phyloP scores from a whole-genome alignment of 2,888 invertebrate species.

The Mesochorus sp. region DNA sequence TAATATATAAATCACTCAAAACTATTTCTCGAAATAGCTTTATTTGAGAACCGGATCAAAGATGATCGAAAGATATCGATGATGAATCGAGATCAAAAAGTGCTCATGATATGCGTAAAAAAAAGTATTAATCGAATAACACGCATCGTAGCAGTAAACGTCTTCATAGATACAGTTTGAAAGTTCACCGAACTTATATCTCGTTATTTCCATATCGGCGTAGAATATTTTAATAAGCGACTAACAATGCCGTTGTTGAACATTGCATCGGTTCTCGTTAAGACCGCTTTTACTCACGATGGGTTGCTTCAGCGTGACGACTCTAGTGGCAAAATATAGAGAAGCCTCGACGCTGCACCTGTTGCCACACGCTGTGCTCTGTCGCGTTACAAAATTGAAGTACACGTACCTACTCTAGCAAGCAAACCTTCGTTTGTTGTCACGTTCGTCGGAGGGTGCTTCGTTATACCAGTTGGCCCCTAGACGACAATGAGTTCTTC shows the following conservation, averaged over 20 bases:
- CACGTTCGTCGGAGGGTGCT: slow-evolving; percentile 9
- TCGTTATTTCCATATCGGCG: too few species aligned
- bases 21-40: too few species aligned
- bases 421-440: neutral
- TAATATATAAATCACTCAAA: too few species aligned
- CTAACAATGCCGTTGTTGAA: neutral
- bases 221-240: too few species aligned
- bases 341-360: slow-evolving; percentile 19
- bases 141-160: too few species aligned
- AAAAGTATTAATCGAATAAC: too few species aligned
- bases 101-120: too few species aligned
- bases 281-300: neutral
- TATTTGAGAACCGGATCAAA: too few species aligned
- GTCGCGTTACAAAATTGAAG: slow-evolving; percentile 9
- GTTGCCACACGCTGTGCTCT: slow-evolving; percentile 17
- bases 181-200: too few species aligned
- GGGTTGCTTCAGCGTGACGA: slow-evolving; percentile 11
- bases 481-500: neutral
- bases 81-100: too few species aligned
- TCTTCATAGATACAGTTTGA: too few species aligned
- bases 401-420: slow-evolving; percentile 5
- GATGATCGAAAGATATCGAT: too few species aligned
- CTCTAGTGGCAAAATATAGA: neutral
- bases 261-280: neutral
- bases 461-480: slow-evolving; percentile 1